These are phyloP conservation scores for Drosophila lowei DNA, from an alignment of 1,140 invertebrate species.

Conservation along the genomic window DNA sequence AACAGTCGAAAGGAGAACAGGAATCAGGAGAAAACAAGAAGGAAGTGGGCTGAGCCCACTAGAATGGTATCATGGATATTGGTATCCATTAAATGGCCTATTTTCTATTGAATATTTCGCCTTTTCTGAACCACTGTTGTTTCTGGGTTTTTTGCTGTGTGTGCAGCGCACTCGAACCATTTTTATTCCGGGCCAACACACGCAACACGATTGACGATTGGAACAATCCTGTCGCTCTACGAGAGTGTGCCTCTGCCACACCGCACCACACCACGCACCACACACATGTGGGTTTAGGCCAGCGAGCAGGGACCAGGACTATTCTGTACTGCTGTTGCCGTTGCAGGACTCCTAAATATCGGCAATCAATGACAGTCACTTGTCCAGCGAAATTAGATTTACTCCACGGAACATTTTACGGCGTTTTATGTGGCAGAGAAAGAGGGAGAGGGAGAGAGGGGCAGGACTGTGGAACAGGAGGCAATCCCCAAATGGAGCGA, in stretches of 20 bases:
- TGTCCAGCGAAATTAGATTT: constrained; percentile 76
- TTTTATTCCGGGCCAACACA: constrained; percentile 61
- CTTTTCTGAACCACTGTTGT: not conserved
- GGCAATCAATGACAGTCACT: constrained; percentile 76
- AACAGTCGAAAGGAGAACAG: no score
- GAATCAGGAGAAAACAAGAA: no score
- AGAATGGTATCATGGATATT: no score
- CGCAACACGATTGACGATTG: constrained; percentile 72
- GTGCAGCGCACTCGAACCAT: constrained; percentile 56
- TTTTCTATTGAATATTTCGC: no score
- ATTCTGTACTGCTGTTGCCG: constrained; percentile 17
- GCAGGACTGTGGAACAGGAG: not conserved
- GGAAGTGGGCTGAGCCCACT: no score
- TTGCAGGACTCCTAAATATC: constrained; percentile 57
- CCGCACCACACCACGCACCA: constrained; percentile 2
- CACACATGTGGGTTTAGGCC: constrained; percentile 20
- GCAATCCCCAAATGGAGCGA: constrained; percentile 35
- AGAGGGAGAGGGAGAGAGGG: not conserved
- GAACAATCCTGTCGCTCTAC: constrained; percentile 47
- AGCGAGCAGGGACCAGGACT: constrained; percentile 8
- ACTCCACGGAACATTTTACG: constrained; percentile 68
- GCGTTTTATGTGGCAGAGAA: constrained; percentile 12
- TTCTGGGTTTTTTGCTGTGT: not conserved
- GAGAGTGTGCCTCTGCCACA: no score
- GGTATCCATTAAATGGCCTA: no score